Evolutionary conservation across 2,797 vertebrate genomes (phyloP), one percentile per base, ranked within the genome.

Genomic region (Rhinatrema bivittatum): DNA sequence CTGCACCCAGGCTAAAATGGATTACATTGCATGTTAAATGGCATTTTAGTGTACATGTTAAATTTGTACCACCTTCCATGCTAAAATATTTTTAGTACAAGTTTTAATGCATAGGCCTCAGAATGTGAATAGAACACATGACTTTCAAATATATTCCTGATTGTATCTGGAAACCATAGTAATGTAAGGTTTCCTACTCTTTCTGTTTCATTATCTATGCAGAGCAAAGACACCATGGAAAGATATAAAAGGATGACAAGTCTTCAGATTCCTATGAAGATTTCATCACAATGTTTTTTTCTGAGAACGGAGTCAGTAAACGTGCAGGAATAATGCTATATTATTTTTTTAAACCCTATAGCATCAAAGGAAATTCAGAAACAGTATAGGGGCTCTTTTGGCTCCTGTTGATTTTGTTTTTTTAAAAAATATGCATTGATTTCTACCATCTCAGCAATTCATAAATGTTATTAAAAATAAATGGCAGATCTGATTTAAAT

Each of bases 391-490:
- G 50, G 46, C 63, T 65, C 60, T 61, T 59, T 48, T 62, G 60
- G 62, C 70, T 79, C 72, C 51, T 68, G 53, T 51, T 70, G 70
- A 72, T 78, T 69, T 69, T 72, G 42, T 72, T 75, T 80, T 76
- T 57, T 57, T 62, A 66, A 68, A n/a, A 72, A 70, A 61, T 49
- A 19, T 30, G 29, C 56, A 72, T 68, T 64, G 56, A 70, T 68
- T 73, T 67, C 47, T 70, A 66, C 59, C 28, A 65, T 58, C 49
- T 76, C 49, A 53, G 59, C 71, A 56, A 51, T 68, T 72, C 57
- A 67, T 68, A 76, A 62, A 72, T 63, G 47, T 65, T 68, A 76
- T 78, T 79, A 72, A 78, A 77, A 73, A 72, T 76, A 42, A 78
- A 80, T 72, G 50, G 42, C 56, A 73, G 52, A 37, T 32, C 42